Conservation (phyloP, 2,113 vertebrate genomes). For the Sclerurus mexicanus region DNA sequence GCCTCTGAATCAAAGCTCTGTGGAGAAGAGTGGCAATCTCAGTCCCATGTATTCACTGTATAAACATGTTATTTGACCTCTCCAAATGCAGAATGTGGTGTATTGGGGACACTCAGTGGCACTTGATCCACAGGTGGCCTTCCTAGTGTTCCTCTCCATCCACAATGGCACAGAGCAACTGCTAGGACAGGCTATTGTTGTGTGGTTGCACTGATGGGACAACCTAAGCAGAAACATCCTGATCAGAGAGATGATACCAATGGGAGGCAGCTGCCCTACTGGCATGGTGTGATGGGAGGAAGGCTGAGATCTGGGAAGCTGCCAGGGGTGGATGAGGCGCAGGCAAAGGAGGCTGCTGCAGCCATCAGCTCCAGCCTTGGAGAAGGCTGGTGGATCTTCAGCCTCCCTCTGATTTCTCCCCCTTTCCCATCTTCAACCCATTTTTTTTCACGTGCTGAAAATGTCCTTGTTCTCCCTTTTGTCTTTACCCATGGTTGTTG, state of each 20-base stretch:
- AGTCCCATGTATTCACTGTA: neutral
- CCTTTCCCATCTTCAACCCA: neutral
- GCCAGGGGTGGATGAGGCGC: neutral
- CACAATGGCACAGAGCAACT: fast-evolving
- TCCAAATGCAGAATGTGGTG: neutral
- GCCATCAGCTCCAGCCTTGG: neutral
- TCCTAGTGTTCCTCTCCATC: neutral
- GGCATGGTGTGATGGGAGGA: neutral
- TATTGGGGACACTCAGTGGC: neutral
- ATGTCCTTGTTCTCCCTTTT: neutral
- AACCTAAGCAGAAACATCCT: neutral
- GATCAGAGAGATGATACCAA: fast-evolving
- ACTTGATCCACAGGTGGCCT: neutral
- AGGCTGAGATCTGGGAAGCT: neutral
- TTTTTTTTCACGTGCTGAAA: neutral
- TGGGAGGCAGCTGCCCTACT: neutral
- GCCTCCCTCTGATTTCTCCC: neutral
- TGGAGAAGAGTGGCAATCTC: neutral
- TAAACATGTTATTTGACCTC: neutral
- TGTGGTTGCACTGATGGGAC: neutral
- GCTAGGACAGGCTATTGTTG: neutral
- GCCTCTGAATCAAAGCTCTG: neutral
- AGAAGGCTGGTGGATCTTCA: neutral
- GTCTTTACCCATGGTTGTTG: neutral
- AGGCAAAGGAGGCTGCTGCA: neutral